Conservation (phyloP, 2,113 vertebrate species). For the Edolisoma coerulescens region DNA sequence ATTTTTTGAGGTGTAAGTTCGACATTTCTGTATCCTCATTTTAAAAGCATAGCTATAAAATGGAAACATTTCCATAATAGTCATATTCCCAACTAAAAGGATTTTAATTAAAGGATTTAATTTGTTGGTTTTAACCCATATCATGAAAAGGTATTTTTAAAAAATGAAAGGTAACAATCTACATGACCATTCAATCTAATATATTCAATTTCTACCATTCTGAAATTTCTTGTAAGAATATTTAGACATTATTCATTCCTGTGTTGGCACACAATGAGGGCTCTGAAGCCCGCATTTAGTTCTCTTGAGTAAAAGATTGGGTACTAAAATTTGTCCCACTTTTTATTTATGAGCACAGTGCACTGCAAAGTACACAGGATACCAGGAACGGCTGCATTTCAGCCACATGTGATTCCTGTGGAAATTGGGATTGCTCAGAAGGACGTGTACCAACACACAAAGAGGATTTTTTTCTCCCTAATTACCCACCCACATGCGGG, state of each 20-base stretch:
- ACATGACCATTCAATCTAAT: background rate
- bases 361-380: background rate
- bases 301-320: background rate
- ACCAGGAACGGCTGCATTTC: background rate
- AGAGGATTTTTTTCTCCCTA: slow-evolving; percentile 12
- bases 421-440: slow-evolving; percentile 2
- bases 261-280: background rate
- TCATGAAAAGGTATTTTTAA: background rate
- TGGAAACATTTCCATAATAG: background rate
- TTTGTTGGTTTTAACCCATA: background rate
- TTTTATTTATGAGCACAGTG: background rate
- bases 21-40: background rate
- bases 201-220: background rate
- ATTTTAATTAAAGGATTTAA: background rate
- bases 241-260: background rate
- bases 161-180: background rate
- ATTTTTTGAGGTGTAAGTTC: background rate
- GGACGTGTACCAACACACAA: slow-evolving; percentile 30
- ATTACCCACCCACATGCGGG: background rate
- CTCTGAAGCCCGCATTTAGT: background rate
- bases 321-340: background rate
- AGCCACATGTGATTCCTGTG: background rate
- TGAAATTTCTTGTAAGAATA: background rate
- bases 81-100: background rate
- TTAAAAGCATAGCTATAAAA: background rate